phyloP scores from a whole-genome alignment of 2,888 invertebrate genomes.

The Eugnorisma glareosa region DNA sequence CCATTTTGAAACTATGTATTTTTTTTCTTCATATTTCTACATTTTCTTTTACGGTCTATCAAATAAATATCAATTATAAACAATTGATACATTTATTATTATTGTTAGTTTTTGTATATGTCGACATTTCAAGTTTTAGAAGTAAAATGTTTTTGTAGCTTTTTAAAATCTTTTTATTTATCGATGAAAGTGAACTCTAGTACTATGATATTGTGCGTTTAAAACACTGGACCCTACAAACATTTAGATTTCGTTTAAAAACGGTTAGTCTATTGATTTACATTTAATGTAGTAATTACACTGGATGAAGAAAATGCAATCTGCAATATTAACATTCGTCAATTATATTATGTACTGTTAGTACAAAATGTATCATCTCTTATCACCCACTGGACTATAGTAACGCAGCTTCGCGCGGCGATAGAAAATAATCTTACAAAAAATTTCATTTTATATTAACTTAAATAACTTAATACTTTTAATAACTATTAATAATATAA shows the following conservation, averaged over 20 bases:
- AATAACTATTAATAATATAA: slow-evolving; percentile 89
- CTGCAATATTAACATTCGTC: slow-evolving; percentile 79
- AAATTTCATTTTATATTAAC: slow-evolving; percentile 89
- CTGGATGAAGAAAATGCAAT: slow-evolving; percentile 89
- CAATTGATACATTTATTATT: slow-evolving; percentile 88
- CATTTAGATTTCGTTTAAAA: slow-evolving; percentile 89
- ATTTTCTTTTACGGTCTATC: slow-evolving; percentile 88
- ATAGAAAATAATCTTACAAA: slow-evolving; percentile 89
- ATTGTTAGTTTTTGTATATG: slow-evolving; percentile 87
- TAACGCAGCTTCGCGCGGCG: slow-evolving; percentile 79
- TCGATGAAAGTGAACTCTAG: slow-evolving; percentile 88
- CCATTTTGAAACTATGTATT: slow-evolving; percentile 90
- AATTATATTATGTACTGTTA: slow-evolving; percentile 76
- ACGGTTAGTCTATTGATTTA: slow-evolving; percentile 89
- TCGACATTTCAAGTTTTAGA: slow-evolving; percentile 87
- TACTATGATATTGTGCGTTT: slow-evolving; percentile 90
- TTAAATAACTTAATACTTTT: slow-evolving; percentile 91
- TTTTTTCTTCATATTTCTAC: slow-evolving; percentile 88
- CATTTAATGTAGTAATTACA: slow-evolving; percentile 87
- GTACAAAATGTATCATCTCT: slow-evolving; percentile 76
- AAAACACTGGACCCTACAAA: slow-evolving; percentile 90
- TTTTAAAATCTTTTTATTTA: slow-evolving; percentile 81
- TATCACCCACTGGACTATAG: slow-evolving; percentile 81
- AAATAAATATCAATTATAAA: slow-evolving; percentile 90
- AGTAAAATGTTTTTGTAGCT: slow-evolving; percentile 86